These are phyloP conservation scores for Pungitius pungitius DNA, from an alignment of 2,113 vertebrate genomes.

Conservation along the genomic window DNA sequence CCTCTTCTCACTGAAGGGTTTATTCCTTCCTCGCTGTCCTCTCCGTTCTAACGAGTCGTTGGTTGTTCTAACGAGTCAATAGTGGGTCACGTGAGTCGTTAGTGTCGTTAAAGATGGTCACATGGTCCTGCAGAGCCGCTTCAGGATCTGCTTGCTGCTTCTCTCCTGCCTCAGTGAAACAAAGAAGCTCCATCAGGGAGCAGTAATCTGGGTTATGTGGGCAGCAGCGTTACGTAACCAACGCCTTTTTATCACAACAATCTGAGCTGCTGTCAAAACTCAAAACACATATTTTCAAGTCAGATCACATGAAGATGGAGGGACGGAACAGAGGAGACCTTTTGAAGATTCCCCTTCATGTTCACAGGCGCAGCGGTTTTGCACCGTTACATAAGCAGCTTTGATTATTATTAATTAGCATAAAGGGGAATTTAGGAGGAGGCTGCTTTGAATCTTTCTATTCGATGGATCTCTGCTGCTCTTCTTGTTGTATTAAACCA, in stretches of 20 bases:
- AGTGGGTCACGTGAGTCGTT: not conserved
- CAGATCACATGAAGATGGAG: not conserved
- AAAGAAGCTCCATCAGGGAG: not conserved
- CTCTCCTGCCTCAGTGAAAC: not conserved
- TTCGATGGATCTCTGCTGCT: not conserved
- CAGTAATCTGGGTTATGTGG: slow-evolving; percentile 58
- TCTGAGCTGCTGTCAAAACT: slow-evolving; percentile 17
- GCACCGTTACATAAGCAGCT: slow-evolving; percentile 51
- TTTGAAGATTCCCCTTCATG: not conserved
- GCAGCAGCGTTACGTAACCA: slow-evolving; percentile 58
- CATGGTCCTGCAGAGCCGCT: not conserved
- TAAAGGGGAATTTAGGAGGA: slow-evolving; percentile 27
- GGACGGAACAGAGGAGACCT: not conserved
- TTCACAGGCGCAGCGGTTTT: slow-evolving; percentile 9
- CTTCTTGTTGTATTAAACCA: not conserved
- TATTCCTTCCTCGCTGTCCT: not conserved
- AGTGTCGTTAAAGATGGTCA: not conserved
- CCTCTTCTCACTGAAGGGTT: slow-evolving; percentile 22
- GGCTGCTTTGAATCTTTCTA: slow-evolving; percentile 1
- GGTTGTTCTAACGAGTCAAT: not conserved
- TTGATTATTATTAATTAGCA: slow-evolving; percentile 48
- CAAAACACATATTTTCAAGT: not conserved
- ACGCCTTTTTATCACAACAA: slow-evolving; percentile 15
- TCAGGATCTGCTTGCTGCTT: not conserved
- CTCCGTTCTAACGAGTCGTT: too few species aligned